phyloP scores from a whole-genome alignment of 1,140 invertebrate species.

The Listronotus bonariensis region DNA sequence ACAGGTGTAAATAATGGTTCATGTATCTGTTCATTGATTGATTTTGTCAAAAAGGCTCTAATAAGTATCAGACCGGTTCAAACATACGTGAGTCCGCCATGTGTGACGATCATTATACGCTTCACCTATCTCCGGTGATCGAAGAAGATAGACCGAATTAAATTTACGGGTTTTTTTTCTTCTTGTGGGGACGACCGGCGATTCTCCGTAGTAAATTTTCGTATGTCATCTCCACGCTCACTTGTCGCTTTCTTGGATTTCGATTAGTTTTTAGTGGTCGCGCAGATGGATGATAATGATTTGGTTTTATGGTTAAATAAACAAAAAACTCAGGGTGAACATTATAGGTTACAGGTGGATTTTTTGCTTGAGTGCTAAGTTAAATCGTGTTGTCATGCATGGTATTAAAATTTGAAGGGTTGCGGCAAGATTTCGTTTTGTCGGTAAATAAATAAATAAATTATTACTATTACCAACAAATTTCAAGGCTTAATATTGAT shows the following conservation, averaged over 20 bases:
- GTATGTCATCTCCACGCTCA: conserved; percentile 36
- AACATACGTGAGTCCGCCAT: conserved; percentile 35
- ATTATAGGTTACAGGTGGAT: conserved; percentile 33
- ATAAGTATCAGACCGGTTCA: conserved; percentile 14
- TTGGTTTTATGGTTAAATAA: conserved; percentile 37
- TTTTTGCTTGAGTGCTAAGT: conserved; percentile 33
- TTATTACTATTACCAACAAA: no score
- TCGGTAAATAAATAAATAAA: no score
- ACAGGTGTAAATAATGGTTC: neutral
- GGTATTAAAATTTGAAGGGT: conserved; percentile 1
- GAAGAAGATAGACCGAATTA: conserved; percentile 36
- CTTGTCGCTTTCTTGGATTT: conserved; percentile 36
- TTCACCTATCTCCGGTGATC: conserved; percentile 27
- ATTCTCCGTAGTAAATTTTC: conserved; percentile 31
- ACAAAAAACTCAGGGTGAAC: conserved; percentile 33
- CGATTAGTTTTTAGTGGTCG: conserved; percentile 34
- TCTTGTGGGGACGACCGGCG: conserved; percentile 16
- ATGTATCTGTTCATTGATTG: conserved; percentile 11
- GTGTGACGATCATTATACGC: conserved; percentile 39
- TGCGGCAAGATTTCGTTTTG: no score
- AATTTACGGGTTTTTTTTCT: conserved; percentile 25
- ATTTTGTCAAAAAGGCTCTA: conserved; percentile 21
- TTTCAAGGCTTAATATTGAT: no score
- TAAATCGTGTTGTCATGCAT: conserved; percentile 30
- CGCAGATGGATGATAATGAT: conserved; percentile 33